Evolutionary conservation across 1,140 invertebrate genomes (phyloP).

Genomic region (Lithobius niger): DNA sequence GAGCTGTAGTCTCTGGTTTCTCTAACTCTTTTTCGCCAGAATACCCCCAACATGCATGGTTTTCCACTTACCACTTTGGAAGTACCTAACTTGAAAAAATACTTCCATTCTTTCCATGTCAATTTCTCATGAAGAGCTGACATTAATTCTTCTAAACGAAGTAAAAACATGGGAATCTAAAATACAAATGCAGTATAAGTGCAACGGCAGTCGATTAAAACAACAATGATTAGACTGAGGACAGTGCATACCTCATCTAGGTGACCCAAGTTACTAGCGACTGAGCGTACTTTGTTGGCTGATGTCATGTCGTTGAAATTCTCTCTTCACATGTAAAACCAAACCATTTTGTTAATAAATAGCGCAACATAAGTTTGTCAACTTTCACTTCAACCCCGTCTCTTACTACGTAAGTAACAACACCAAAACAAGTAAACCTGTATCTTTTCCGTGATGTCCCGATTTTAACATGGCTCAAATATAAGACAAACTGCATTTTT

Average conservation of each 20-base stretch:
- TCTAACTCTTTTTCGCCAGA: no score
- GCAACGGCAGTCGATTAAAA: background rate
- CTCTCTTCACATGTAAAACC: constrained; percentile 37
- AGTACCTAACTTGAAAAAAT: constrained; percentile 50
- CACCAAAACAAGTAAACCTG: no score
- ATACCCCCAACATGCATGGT: no score
- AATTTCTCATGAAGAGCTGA: constrained; percentile 45
- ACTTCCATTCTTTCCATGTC: constrained; percentile 53
- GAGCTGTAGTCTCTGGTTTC: no score
- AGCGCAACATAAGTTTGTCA: no score
- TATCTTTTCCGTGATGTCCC: no score
- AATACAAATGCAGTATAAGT: constrained; percentile 12
- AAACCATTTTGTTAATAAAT: no score
- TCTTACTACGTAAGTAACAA: no score
- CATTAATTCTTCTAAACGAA: constrained; percentile 45
- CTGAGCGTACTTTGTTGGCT: constrained; percentile 42
- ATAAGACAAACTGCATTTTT: no score
- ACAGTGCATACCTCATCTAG: constrained; percentile 40
- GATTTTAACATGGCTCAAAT: background rate
- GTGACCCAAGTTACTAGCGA: constrained; percentile 45
- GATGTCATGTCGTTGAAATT: constrained; percentile 44
- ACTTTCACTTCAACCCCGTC: no score
- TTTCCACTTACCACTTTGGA: constrained; percentile 49
- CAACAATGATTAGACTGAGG: background rate
- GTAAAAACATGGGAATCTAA: constrained; percentile 40